Evolutionary conservation across 2,113 vertebrate genomes (phyloP).

Genomic region (Sakesphorus luctuosus): DNA sequence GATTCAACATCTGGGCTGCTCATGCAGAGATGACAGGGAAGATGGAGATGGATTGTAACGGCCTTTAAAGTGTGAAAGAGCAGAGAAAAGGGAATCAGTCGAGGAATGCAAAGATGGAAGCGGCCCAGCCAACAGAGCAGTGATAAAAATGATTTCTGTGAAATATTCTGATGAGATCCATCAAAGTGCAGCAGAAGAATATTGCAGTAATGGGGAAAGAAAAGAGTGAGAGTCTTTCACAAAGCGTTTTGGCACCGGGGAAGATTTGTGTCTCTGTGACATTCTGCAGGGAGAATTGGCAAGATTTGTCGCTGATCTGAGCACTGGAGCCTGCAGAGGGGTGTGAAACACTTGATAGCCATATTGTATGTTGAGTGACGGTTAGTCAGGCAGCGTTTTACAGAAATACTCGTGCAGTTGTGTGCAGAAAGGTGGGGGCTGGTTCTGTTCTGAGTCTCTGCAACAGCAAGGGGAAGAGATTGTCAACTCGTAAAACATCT

Average conservation of each 20-base stretch:
- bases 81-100: neutral
- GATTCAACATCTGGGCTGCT: neutral
- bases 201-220: conserved; percentile 3
- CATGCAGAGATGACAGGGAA: neutral
- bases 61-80: neutral
- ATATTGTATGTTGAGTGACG: neutral
- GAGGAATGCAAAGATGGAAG: neutral
- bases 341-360: conserved; percentile 1
- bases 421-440: neutral
- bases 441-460: conserved; percentile 8
- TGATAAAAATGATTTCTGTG: neutral
- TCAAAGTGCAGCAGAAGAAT: neutral
- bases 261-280: neutral
- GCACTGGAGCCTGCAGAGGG: neutral
- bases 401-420: conserved; percentile 7
- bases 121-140: neutral
- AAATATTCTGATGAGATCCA: conserved; percentile 9
- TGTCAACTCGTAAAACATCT: neutral
- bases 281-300: conserved; percentile 25
- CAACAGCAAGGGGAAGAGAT: conserved; percentile 15
- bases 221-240: neutral
- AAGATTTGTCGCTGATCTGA: neutral
- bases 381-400: neutral
- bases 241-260: neutral
- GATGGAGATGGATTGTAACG: neutral